Conservation (phyloP, 1,140 invertebrate species). For the Drusus annulatus region DNA sequence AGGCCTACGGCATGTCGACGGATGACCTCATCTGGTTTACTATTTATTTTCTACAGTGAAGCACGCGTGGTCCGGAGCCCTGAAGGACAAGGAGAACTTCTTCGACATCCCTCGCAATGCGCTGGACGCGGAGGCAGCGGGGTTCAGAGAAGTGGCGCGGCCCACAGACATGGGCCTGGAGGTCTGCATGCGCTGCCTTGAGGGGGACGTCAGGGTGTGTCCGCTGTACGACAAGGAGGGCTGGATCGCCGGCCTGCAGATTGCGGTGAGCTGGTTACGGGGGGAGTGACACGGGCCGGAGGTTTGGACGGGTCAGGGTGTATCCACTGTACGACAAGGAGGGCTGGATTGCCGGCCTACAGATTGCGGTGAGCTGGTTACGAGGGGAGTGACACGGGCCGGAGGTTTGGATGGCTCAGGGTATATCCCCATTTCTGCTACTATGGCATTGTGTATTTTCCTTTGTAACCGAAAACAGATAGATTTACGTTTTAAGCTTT, state of each 20-base stretch:
- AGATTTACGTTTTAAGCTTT: too few relatives aligned
- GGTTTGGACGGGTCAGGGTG: constrained; percentile 61
- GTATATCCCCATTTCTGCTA: too few relatives aligned
- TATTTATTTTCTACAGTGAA: constrained; percentile 61
- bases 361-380: constrained; percentile 64
- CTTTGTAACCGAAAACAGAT: too few relatives aligned
- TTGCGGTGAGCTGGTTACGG: constrained; percentile 62
- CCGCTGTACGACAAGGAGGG: constrained; percentile 65
- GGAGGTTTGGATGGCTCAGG: too few relatives aligned
- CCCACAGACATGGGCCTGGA: constrained; percentile 62
- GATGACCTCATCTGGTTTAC: too few relatives aligned
- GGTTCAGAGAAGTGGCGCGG: constrained; percentile 64
- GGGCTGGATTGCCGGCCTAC: constrained; percentile 68
- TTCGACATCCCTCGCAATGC: constrained; percentile 66
- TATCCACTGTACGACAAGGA: constrained; percentile 64
- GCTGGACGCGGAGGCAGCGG: constrained; percentile 63
- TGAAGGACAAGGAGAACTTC: constrained; percentile 67
- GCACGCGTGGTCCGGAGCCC: constrained; percentile 65
- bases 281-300: too few relatives aligned
- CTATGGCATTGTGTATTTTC: too few relatives aligned
- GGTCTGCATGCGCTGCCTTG: constrained; percentile 63
- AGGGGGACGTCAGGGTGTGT: constrained; percentile 63
- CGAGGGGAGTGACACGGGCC: too few relatives aligned
- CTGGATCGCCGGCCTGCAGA: constrained; percentile 67
- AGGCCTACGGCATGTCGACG: too few relatives aligned